Evolutionary conservation across 2,113 vertebrate species (phyloP).

Genomic region (Onychostoma macrolepis): DNA sequence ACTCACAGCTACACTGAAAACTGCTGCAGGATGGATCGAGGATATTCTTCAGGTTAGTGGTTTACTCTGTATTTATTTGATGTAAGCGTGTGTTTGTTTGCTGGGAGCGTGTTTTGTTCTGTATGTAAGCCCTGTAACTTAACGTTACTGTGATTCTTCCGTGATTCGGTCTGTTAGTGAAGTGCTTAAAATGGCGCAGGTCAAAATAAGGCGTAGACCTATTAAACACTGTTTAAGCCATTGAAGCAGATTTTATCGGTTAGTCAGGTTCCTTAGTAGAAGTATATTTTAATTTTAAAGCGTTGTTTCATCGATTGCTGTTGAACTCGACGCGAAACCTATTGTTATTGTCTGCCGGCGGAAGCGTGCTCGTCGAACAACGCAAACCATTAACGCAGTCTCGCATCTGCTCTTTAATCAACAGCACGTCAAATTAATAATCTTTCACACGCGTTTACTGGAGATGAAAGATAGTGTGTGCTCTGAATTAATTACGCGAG

Average conservation of each 20-base stretch:
- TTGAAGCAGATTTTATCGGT: fast-evolving
- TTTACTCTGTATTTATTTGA: neutral
- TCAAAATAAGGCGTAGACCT: neutral
- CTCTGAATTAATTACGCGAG: too few relatives aligned
- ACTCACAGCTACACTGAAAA: neutral
- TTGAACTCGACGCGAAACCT: neutral
- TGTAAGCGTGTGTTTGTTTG: neutral
- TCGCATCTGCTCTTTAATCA: neutral
- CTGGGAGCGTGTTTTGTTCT: neutral
- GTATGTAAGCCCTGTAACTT: neutral
- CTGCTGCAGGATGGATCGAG: constrained; percentile 16
- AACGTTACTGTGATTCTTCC: neutral
- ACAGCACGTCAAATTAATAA: fast-evolving
- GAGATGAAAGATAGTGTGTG: too few relatives aligned
- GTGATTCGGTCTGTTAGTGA: neutral
- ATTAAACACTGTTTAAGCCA: neutral
- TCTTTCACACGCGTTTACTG: too few relatives aligned
- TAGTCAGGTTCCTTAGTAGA: fast-evolving
- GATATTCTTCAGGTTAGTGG: constrained; percentile 1
- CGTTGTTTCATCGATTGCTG: neutral
- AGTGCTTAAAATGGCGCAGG: neutral
- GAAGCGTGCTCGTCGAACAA: neutral
- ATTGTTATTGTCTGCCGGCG: neutral
- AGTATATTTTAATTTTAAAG: neutral
- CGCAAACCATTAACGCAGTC: neutral